Base-by-base conservation (phyloP, 2,888 invertebrate species). In the Trachelus troglodyta region DNA sequence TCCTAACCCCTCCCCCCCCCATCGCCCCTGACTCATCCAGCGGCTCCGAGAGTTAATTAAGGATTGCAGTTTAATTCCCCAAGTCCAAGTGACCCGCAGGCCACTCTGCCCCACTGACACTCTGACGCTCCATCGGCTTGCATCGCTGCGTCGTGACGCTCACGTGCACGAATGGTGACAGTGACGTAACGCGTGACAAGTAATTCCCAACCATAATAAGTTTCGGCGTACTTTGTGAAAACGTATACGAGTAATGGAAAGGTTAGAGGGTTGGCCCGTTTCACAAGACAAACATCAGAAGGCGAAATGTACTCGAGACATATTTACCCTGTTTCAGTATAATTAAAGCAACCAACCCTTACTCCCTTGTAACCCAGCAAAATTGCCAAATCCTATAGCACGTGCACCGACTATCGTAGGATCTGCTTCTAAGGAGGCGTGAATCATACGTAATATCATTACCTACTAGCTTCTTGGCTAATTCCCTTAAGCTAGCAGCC, bases 221-320 rank as follows among this genome's bases (percentile, higher is more conserved):
- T 23, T 23, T 23, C 15, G 23, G 56, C 9, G 56, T 56, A 56
- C 56, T 56, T 56, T 9, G 56, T 23, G 56, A 56, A 56, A 56
- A 56, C 56, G 23, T 56, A 23, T 9, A 23, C 23, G 56, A 56
- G 9, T 23, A 56, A 56, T 23, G 56, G 1, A 56, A 56, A 56
- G 56, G 56, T 23, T 56, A 23, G 56, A 56, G 23, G 56, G 56
- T 23, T 9, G 0, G 0, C 56, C 56, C 23, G 11, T 71, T 71
- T 15, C 71, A 3, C 71, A 71, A 71, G 71, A 71, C 71, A 71
- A 71, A 71, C 71, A 71, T 71, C 71, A 34, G 71, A 34, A 31
- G 31, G 71, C 71, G 71, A 71, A 71, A 31, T 71, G 15, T 71
- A 11, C 71, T 31, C 71, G 31, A 71, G 71, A 71, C 71, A 71